Evolutionary conservation across 2,888 invertebrate species (phyloP).

Genomic region (Microchrysa polita): DNA sequence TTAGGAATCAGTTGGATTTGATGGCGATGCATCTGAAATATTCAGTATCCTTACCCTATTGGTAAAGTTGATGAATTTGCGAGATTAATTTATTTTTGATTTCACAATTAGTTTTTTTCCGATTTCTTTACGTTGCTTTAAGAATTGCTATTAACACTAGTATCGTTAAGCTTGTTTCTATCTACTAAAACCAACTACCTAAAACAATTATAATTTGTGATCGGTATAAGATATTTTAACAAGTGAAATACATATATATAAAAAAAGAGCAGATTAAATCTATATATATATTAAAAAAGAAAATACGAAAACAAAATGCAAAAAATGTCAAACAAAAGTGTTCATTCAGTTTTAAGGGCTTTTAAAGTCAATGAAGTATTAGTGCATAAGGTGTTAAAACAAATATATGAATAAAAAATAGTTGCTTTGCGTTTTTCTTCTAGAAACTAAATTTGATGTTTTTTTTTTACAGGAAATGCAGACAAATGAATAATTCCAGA

Average conservation of each 20-base stretch:
- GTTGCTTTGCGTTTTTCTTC: no score
- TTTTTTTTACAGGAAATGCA: no score
- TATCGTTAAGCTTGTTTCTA: constrained; percentile 28
- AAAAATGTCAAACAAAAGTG: constrained; percentile 48
- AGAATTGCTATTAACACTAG: constrained; percentile 17
- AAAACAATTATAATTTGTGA: constrained; percentile 39
- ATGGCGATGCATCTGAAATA: no score
- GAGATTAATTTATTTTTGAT: no score
- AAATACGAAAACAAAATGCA: constrained; percentile 32
- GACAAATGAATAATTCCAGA: no score
- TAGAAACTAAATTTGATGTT: no score
- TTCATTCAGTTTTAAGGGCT: constrained; percentile 47
- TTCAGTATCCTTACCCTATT: no score
- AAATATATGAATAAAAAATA: constrained; percentile 44
- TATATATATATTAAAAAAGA: neutral
- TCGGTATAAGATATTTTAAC: constrained; percentile 40
- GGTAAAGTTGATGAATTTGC: no score
- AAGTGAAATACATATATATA: constrained; percentile 19
- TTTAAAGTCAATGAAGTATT: constrained; percentile 33
- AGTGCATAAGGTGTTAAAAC: constrained; percentile 45
- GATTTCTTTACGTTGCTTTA: constrained; percentile 10
- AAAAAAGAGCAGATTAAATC: constrained; percentile 15
- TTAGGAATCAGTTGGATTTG: no score
- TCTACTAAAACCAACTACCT: constrained; percentile 28
- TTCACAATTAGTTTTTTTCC: no score